phyloP scores from a whole-genome alignment of 2,888 invertebrate genomes.

The Elgonia sp. region DNA sequence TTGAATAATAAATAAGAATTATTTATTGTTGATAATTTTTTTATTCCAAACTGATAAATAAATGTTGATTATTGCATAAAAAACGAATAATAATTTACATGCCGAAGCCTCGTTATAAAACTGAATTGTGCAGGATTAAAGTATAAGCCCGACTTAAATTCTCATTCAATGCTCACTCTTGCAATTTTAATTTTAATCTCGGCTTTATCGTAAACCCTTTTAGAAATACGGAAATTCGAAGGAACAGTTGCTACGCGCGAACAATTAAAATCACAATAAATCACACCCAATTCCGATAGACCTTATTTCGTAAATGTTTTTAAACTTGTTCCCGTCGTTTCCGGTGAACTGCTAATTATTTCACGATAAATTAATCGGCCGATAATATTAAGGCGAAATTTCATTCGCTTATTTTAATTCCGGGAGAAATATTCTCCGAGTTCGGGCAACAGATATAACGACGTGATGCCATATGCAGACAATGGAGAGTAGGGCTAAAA shows the following conservation, averaged over 20 bases:
- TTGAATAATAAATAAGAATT: no score
- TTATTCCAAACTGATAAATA: no score
- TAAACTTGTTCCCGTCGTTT: no score
- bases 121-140: constrained; percentile 59
- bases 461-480: constrained; percentile 71
- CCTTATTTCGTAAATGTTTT: background rate
- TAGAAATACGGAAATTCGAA: constrained; percentile 43
- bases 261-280: constrained; percentile 30
- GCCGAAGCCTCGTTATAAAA: constrained; percentile 50
- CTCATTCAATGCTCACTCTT: constrained; percentile 57
- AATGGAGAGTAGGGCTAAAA: constrained; percentile 67
- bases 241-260: constrained; percentile 5
- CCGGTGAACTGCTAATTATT: no score
- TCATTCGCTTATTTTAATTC: constrained; percentile 11
- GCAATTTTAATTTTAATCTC: constrained; percentile 63
- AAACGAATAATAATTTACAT: constrained; percentile 42
- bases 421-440: constrained; percentile 36
- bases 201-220: constrained; percentile 41
- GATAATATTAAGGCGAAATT: background rate
- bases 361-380: no score
- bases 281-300: background rate
- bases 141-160: constrained; percentile 50
- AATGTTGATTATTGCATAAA: background rate
- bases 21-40: no score
- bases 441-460: constrained; percentile 50